Conservation (phyloP, 2,797 vertebrate genomes). For the Tamandua tetradactyla region DNA sequence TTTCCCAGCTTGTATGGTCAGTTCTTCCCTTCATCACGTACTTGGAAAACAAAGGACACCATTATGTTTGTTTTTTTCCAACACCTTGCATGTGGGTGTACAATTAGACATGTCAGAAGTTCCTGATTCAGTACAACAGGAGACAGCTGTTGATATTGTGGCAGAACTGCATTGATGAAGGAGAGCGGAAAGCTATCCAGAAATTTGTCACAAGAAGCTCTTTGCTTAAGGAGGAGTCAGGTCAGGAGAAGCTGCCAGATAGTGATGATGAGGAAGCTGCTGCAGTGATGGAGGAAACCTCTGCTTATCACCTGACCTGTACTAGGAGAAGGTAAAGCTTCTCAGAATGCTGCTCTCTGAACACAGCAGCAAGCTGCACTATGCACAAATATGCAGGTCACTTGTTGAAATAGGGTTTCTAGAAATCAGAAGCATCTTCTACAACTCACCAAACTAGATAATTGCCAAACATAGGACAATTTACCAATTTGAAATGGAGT, state of each 20-base stretch:
- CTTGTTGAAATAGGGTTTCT: neutral
- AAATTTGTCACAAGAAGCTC: constrained; percentile 89
- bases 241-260: constrained; percentile 54
- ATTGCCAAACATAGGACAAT: neutral
- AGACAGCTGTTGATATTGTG: constrained; percentile 91
- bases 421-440: neutral
- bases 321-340: neutral
- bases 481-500: neutral
- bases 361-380: neutral
- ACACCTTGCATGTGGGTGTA: constrained; percentile 95
- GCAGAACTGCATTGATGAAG: constrained; percentile 90
- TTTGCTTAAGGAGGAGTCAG: constrained; percentile 73
- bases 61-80: constrained; percentile 90
- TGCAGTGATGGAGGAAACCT: constrained; percentile 74
- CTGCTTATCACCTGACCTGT: too few relatives aligned
- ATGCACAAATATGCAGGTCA: neutral
- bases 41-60: constrained; percentile 88
- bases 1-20: constrained; percentile 92
- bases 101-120: constrained; percentile 97
- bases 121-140: constrained; percentile 93
- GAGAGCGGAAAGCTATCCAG: constrained; percentile 87
- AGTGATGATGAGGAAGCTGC: constrained; percentile 79
- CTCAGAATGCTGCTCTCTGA: neutral
- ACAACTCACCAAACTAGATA: neutral
- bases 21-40: constrained; percentile 92